phyloP scores from a whole-genome alignment of 2,888 invertebrate species.

The Pyrrhia umbra region DNA sequence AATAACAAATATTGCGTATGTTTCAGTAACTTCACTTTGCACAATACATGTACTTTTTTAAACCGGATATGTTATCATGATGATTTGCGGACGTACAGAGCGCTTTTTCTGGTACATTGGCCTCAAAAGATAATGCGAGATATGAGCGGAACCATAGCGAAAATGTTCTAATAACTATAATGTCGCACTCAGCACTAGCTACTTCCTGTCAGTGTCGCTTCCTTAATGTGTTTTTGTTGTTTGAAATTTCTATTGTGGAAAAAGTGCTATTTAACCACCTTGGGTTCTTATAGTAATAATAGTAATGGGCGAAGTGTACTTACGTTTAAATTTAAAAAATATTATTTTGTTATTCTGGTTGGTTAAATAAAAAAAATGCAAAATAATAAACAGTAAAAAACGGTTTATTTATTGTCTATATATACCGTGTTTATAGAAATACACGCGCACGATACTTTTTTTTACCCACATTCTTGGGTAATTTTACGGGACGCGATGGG shows the following conservation, averaged over 20 bases:
- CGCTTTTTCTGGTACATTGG: constrained; percentile 76
- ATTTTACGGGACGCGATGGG: constrained; percentile 40
- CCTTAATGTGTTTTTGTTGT: constrained; percentile 37
- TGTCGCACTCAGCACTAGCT: constrained; percentile 34
- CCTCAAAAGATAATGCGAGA: constrained; percentile 78
- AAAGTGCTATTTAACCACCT: constrained; percentile 25
- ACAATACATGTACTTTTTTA: constrained; percentile 42
- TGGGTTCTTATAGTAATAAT: too few relatives aligned
- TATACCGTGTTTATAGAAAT: constrained; percentile 1
- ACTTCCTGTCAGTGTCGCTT: constrained; percentile 30
- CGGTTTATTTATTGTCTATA: background rate
- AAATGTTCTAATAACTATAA: constrained; percentile 62
- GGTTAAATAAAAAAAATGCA: constrained; percentile 6
- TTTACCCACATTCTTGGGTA: constrained; percentile 61
- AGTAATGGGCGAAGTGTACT: constrained; percentile 13
- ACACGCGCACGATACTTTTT: background rate
- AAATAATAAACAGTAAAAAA: background rate
- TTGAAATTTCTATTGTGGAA: constrained; percentile 21
- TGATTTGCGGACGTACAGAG: constrained; percentile 72
- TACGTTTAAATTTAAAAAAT: constrained; percentile 6
- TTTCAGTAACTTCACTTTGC: constrained; percentile 29
- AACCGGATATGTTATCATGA: constrained; percentile 77
- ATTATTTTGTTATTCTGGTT: background rate
- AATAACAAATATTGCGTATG: background rate
- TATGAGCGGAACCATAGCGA: constrained; percentile 71